Base-by-base conservation (phyloP, 2,888 invertebrate genomes). In the Agriopis marginaria region DNA sequence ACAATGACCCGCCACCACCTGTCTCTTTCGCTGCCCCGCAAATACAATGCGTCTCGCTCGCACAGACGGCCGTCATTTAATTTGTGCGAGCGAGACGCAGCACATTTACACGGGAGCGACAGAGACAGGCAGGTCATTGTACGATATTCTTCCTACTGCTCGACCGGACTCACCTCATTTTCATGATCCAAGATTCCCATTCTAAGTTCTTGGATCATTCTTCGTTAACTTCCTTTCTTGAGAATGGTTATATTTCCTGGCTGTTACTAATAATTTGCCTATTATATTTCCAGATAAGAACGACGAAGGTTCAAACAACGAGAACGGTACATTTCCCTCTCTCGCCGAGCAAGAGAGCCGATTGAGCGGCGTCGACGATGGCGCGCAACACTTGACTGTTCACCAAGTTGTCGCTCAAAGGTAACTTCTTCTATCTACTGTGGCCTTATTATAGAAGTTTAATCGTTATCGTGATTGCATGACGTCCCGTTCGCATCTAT, bases 351-450 rank as follows among this genome's bases (percentile, higher is more conserved):
- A 95, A 70, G 94, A 94, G 73, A 86, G 90, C 65, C 79, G 91
- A 49, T 81, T 94, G 47, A 91, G 91, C 17, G 95, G 89, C 75
- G 94, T 95, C 0, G 95, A 95, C 63, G 95, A 96, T 72, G 94
- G 94, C 47, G 93, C 91, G 51, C 96, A 96, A 68, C 96, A 96
- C 72, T 91, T 96, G 51, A 97, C 97, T 40, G 96, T 97, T 50
- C 97, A 97, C 82, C 97, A 97, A 90, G 96, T 97, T 78, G 97
- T 97, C 73, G 96, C 97, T 70, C 96, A 97, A 88, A 95, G 96
- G 96, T 96, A 89, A 61, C n/a, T 59, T 54, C 49, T 44, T 12
- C 39, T 12, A 32, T 39, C 7, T 32, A 32, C 32, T 32, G 32
- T 32, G 3, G n/a, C n/a, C n/a, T n/a, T n/a, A n/a, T n/a, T n/a